Evolutionary conservation across 2,797 vertebrate species (phyloP), one percentile per base, ranked within the genome.

Genomic region (Lagodon rhomboides): DNA sequence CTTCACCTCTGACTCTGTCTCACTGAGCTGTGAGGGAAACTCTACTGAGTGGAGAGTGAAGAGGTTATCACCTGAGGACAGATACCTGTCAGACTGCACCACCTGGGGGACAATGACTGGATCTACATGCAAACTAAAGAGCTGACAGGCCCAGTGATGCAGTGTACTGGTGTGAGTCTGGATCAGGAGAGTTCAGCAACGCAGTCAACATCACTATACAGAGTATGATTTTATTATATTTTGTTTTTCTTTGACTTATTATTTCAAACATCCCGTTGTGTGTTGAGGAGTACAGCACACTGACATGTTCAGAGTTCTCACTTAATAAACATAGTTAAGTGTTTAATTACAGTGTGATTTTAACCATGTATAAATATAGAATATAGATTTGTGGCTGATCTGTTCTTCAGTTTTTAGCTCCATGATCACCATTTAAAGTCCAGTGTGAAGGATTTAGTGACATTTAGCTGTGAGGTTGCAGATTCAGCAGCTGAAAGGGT

Each of bases 1-100:
- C 58, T 90, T 89, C 50, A 6, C 0, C 6, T 20, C 1, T 15
- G 41, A 77, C 0, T 73, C 73, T 58, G 49, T 85, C 60, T 80
- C 72, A 27, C 53, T 91, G 80, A 81, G 30, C 72, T 91, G 90
- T 85, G 79, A 79, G 49, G 84, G 80, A 25, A 68, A 67, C 68
- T 77, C 70, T 47, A 4, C 70, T 60, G 25, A 53, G n/a, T 85
- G 85, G 87, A 83, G 47, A 73, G 59, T 91, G 79, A 82, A 0
- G 17, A 16, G 0, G 20, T 38, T 59, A 53, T 10, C 30, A 34
- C 0, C 6, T 54, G 4, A 30, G 3, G 4, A 51, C 49, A 51
- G 12, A 23, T 2, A 1, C 5, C 0, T 1, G 18, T 1, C 0
- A 1, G 0, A 5, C 11, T 84, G 75, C 59, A 16, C n/a, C 17